phyloP scores from a whole-genome alignment of 2,888 invertebrate species.

The Ashinkailepas kermadecensis region DNA sequence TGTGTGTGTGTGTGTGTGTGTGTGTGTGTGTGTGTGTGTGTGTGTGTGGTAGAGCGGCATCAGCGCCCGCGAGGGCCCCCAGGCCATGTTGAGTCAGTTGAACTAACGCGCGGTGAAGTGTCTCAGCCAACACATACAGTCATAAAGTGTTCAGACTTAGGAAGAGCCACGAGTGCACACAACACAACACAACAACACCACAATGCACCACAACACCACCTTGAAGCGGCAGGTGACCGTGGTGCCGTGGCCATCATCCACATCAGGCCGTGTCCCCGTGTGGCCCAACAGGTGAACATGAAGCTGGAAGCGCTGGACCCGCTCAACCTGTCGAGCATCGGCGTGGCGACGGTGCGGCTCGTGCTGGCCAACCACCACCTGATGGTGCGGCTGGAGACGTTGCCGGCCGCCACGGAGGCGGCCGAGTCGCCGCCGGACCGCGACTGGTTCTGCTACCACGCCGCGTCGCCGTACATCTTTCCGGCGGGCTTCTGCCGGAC shows the following conservation, averaged over 20 bases:
- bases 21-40: slow-evolving; percentile 19
- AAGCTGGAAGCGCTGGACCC: slow-evolving; percentile 97
- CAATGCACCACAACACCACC: too few species aligned
- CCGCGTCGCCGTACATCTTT: slow-evolving; percentile 87
- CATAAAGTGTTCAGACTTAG: too few species aligned
- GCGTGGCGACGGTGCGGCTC: slow-evolving; percentile 75
- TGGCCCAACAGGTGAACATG: slow-evolving; percentile 61
- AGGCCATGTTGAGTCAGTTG: too few species aligned
- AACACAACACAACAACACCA: too few species aligned
- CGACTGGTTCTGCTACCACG: slow-evolving; percentile 96
- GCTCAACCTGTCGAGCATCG: slow-evolving; percentile 83
- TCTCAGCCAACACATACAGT: too few species aligned
- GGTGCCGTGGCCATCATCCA: too few species aligned
- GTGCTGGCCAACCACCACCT: slow-evolving; percentile 86
- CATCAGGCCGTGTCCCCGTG: too few species aligned
- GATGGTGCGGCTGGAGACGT: slow-evolving; percentile 93
- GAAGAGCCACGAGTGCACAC: too few species aligned
- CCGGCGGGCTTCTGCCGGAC: slow-evolving; percentile 87
- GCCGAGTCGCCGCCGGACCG: slow-evolving; percentile 52
- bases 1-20: slow-evolving; percentile 52
- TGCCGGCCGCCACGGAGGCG: slow-evolving; percentile 48
- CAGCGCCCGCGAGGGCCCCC: too few species aligned
- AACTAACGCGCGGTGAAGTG: too few species aligned
- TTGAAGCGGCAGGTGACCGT: too few species aligned
- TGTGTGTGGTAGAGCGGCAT: not conserved